Base-by-base conservation (phyloP, 2,113 vertebrate species). In the Hoplias malabaricus region DNA sequence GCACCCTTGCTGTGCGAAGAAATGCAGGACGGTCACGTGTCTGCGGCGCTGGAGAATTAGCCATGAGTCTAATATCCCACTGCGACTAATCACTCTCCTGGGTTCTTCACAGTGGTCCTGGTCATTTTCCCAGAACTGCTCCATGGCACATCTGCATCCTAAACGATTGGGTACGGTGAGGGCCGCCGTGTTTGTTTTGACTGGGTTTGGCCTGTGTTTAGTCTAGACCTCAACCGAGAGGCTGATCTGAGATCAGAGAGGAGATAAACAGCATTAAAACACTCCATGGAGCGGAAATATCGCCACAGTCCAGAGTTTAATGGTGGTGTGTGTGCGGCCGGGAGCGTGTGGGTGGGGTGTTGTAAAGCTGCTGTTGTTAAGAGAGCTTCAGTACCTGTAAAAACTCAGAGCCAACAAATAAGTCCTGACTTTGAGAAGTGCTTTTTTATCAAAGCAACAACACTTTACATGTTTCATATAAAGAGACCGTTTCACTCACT, bases 111-210 rank as follows among this genome's bases (percentile, higher is more conserved):
- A 7, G 34, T 6, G 48, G 27, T 21, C 40, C 65, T 25, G 62
- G 40, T 75, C 34, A 53, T 29, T 56, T 25, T n/a, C 53, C 34
- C 53, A 27, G 43, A 75, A 54, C 62, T 40, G 54, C 65, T 66
- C 61, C 7, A 34, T 38, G 5, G 19, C 14, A 66, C 43, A 23
- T 54, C 29, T 53, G 48, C 33, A 19, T 50, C 50, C 50, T 50
- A 57, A 9, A 34, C n/a, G n/a, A n/a, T n/a, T n/a, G n/a, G n/a
- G n/a, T n/a, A n/a, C n/a, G n/a, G n/a, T n/a, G n/a, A n/a, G n/a
- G n/a, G n/a, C n/a, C n/a, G n/a, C n/a, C n/a, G n/a, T n/a, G n/a
- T 57, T 29, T 25, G 54, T 57, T 25, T 19, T 31, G 57, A 61
- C 57, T 33, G 57, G 3, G 3, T 13, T 34, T 8, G n/a, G 13